Conservation (phyloP, 1,140 invertebrate genomes). For the Ooceraea biroi region DNA sequence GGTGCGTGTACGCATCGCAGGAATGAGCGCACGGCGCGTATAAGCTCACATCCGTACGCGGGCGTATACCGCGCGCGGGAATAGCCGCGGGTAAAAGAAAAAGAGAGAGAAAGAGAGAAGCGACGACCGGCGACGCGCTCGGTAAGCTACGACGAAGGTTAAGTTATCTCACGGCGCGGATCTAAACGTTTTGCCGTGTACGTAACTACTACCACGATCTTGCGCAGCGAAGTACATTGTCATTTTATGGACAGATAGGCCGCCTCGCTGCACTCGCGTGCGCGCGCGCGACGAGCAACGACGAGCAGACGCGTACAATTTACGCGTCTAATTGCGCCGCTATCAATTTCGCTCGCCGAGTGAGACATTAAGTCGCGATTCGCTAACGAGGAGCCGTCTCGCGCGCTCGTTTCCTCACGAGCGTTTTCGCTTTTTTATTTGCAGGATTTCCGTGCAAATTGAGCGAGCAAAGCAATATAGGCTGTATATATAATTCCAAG, state of each 20-base stretch:
- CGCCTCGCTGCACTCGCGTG: constrained; percentile 28
- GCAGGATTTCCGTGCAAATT: neutral
- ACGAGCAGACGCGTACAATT: constrained; percentile 72
- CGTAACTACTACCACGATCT: constrained; percentile 60
- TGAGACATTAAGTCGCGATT: constrained; percentile 58
- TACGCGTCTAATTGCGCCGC: constrained; percentile 70
- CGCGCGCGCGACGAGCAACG: constrained; percentile 46
- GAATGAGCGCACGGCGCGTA: constrained; percentile 34
- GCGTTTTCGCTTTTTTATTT: neutral
- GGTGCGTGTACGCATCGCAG: constrained; percentile 49
- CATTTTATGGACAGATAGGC: constrained; percentile 76
- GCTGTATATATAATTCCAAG: neutral
- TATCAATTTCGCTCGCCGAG: constrained; percentile 68
- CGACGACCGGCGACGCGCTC: constrained; percentile 82
- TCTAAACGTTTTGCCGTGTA: constrained; percentile 83
- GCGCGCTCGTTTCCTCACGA: constrained; percentile 8
- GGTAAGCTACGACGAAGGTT: constrained; percentile 85
- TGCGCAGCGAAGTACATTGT: constrained; percentile 76
- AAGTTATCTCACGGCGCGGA: constrained; percentile 81
- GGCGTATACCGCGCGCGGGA: constrained; percentile 18
- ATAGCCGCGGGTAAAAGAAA: constrained; percentile 19
- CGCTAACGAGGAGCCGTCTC: constrained; percentile 44
- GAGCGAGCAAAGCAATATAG: neutral
- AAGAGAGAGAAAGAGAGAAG: constrained; percentile 3
- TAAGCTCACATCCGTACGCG: constrained; percentile 49